Evolutionary conservation across 2,113 vertebrate genomes (phyloP), one percentile per base, ranked within the genome.

Genomic region (Merops nubicus): DNA sequence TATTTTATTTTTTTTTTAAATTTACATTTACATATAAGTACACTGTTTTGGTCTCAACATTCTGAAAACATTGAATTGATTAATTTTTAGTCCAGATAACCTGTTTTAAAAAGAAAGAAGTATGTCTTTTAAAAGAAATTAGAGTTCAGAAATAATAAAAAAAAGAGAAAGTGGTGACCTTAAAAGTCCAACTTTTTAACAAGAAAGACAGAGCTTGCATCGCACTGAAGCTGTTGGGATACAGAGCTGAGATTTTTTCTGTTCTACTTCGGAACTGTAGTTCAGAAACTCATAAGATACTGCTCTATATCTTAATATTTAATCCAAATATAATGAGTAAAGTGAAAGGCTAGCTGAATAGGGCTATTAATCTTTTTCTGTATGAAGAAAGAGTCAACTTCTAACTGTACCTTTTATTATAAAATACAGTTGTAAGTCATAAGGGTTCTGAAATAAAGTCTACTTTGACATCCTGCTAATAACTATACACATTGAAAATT

Each of bases 381-480:
- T 73, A 79, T 91, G 83, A 97, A 96, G 94, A 88, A 64, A 5
- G 11, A 93, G 67, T 84, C 86, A 86, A 89, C 50, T 82, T 76
- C 89, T 89, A 97, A 82, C 91, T 80, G 48, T 89, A 82, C 69
- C 75, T 89, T 79, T 85, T 94, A 67, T 86, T 68, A 54, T 22
- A 85, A 93, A 94, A 83, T 60, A 50, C 48, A 70, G 62, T 28
- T 48, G 10, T 68, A 67, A 82, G 36, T 84, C 65, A 64, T 82
- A 68, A 62, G 81, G 64, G 69, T 97, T 95, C 69, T 93, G 90
- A 90, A 97, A 81, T 89, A 62, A 96, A 68, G 19, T 51, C 81
- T 85, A 11, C 47, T 53, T 91, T 88, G 70, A 43, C 87, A 53
- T 79, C 43, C 48, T 85, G 5, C 77, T 86, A 85, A 83, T 82